phyloP scores from a whole-genome alignment of 2,888 invertebrate genomes.

The Gastrophysa polygoni region DNA sequence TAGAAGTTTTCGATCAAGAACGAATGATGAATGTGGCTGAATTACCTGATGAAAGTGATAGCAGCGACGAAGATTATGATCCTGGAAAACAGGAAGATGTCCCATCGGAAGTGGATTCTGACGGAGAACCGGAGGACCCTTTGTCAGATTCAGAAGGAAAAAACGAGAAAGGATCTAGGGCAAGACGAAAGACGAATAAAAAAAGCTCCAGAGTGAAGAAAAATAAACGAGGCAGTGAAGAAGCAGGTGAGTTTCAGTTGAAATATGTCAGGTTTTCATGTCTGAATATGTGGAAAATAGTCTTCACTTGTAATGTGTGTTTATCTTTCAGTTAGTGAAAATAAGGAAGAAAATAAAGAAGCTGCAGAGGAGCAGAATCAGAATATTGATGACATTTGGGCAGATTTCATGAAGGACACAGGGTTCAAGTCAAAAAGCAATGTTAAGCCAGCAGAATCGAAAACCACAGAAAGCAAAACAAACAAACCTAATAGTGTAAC shows the following conservation, averaged over 20 bases:
- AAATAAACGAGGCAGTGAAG: slow-evolving; percentile 43
- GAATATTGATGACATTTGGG: slow-evolving; percentile 78
- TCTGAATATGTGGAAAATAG: too few relatives aligned
- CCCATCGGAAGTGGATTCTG: slow-evolving; percentile 71
- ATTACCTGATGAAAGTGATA: slow-evolving; percentile 70
- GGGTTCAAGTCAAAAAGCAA: slow-evolving; percentile 57
- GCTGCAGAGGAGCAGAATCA: slow-evolving; percentile 70
- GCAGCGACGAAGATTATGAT: slow-evolving; percentile 80
- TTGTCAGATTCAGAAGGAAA: slow-evolving; percentile 62
- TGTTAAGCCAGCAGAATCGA: slow-evolving; percentile 26
- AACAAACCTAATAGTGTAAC: slow-evolving; percentile 23
- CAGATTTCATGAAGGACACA: slow-evolving; percentile 76
- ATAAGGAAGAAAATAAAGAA: slow-evolving; percentile 29
- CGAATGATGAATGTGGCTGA: slow-evolving; percentile 51
- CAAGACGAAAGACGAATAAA: slow-evolving; percentile 45
- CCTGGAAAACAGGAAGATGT: slow-evolving; percentile 66
- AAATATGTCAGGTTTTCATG: too few relatives aligned
- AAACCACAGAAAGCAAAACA: slow-evolving; percentile 28
- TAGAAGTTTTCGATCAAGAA: not conserved
- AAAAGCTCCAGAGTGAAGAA: slow-evolving; percentile 45
- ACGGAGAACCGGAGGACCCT: slow-evolving; percentile 67
- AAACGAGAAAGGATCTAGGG: slow-evolving; percentile 42
- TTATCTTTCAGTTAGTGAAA: slow-evolving; percentile 2
- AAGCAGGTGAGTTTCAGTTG: slow-evolving; percentile 2
- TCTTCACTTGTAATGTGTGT: too few relatives aligned